phyloP scores from a whole-genome alignment of 2,888 invertebrate species.

The Meta bourneti region DNA sequence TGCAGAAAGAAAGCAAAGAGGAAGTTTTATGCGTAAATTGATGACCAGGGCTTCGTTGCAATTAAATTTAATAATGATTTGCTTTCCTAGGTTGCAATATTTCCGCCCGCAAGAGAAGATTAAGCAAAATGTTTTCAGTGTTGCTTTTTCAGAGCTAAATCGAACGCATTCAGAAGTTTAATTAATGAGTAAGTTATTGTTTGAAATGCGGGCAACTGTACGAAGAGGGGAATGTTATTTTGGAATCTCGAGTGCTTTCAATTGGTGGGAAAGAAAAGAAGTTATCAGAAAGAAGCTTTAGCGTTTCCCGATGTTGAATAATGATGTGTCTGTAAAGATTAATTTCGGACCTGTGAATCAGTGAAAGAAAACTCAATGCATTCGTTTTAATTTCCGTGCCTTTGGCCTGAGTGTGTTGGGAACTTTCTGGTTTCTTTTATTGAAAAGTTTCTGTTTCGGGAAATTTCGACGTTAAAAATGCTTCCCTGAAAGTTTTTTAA shows the following conservation, averaged over 20 bases:
- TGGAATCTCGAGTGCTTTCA: neutral
- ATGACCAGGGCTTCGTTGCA: neutral
- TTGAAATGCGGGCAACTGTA: neutral
- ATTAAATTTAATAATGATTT: slow-evolving; percentile 17
- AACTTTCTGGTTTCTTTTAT: neutral
- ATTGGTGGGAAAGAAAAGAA: neutral
- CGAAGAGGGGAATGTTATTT: neutral
- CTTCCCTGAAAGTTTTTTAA: neutral
- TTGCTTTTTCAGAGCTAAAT: neutral
- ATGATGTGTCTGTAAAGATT: neutral
- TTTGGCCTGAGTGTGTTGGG: neutral
- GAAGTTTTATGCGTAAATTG: neutral
- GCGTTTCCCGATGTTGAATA: neutral
- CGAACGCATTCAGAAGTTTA: neutral
- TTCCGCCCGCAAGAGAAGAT: neutral
- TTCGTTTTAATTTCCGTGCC: neutral
- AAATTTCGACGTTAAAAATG: neutral
- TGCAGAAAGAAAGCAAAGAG: neutral
- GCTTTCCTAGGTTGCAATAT: neutral
- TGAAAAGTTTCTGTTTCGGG: neutral
- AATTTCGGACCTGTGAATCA: neutral
- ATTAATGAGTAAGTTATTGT: neutral
- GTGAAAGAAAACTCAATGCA: neutral
- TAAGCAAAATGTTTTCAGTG: neutral
- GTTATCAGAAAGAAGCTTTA: neutral